A percentile compares a stretch with the other conserved stretches of the same genome.
Evolutionary conservation across 2,113 vertebrate species (phyloP).

Genomic region (Tautogolabrus adspersus): DNA sequence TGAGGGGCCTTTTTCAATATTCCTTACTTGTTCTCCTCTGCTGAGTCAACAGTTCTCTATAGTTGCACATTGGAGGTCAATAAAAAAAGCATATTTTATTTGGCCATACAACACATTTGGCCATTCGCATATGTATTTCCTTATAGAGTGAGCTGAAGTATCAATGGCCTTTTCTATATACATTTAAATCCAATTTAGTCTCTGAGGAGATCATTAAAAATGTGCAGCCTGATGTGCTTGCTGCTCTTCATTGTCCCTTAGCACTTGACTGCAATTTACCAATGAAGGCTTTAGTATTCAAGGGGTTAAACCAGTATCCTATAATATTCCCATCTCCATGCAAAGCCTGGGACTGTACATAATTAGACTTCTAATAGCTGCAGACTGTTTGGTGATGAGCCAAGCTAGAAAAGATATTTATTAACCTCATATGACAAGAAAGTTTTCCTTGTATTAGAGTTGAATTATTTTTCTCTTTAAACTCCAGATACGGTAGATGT

Average conservation of each 20-base stretch:
- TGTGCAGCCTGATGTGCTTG: conserved; percentile 25
- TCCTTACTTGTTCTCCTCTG: conserved; percentile 13
- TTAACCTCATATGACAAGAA: conserved; percentile 46
- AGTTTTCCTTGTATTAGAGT: conserved; percentile 10
- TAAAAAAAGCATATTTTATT: conserved; percentile 55
- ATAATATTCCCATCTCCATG: conserved; percentile 39
- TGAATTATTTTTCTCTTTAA: conserved; percentile 44
- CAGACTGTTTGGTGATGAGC: conserved; percentile 17
- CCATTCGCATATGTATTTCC: conserved; percentile 21
- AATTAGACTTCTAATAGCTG: conserved; percentile 53
- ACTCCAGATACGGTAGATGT: conserved; percentile 49
- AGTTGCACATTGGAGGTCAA: conserved; percentile 14
- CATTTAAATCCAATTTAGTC: conserved; percentile 57
- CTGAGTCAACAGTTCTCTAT: conserved; percentile 46
- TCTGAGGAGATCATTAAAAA: conserved; percentile 57
- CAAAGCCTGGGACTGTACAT: conserved; percentile 35
- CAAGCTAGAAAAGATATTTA: conserved; percentile 27
- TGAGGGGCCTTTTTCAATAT: conserved; percentile 19
- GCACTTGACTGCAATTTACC: conserved; percentile 60
- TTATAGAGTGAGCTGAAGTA: no score
- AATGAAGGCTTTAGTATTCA: conserved; percentile 54
- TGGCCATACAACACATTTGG: conserved; percentile 19
- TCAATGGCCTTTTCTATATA: conserved; percentile 17
- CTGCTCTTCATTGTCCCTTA: conserved; percentile 18
- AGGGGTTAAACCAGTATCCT: conserved; percentile 46